Conservation (phyloP, 1,140 invertebrate species). For the Phocides pigmalion region DNA sequence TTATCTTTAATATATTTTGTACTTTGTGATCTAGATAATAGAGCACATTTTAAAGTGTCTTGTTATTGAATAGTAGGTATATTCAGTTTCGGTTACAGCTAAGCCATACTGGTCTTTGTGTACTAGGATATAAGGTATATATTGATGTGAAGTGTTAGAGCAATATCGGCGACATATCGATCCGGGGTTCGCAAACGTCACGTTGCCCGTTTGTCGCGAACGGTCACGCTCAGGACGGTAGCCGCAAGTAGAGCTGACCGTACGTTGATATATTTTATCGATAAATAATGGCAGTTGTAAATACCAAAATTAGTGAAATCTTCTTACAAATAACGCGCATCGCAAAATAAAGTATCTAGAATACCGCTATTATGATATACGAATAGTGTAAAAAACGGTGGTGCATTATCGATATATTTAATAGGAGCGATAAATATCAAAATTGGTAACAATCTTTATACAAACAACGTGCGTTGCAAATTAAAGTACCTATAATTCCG, state of each 20-base stretch:
- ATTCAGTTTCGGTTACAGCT: slow-evolving; percentile 10
- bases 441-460: too few species aligned
- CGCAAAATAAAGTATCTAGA: too few species aligned
- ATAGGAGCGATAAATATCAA: too few species aligned
- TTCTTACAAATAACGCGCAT: too few species aligned
- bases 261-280: slow-evolving; percentile 42
- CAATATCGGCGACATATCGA: slow-evolving; percentile 62
- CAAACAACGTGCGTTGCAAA: too few species aligned
- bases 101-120: slow-evolving; percentile 4
- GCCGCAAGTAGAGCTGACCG: slow-evolving; percentile 52
- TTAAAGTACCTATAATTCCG: too few species aligned
- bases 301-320: too few species aligned
- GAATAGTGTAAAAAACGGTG: too few species aligned
- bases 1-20: neutral
- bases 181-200: slow-evolving; percentile 62
- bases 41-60: neutral
- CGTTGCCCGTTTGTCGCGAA: slow-evolving; percentile 70
- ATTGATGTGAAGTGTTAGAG: slow-evolving; percentile 15
- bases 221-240: slow-evolving; percentile 75
- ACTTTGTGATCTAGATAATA: neutral
- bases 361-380: too few species aligned
- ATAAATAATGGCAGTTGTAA: neutral
- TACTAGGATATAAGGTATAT: slow-evolving; percentile 7
- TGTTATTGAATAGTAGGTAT: neutral
- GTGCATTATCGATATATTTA: too few species aligned